Evolutionary conservation across 2,797 vertebrate species (phyloP).

Genomic region (Enteromius trimaculatus): DNA sequence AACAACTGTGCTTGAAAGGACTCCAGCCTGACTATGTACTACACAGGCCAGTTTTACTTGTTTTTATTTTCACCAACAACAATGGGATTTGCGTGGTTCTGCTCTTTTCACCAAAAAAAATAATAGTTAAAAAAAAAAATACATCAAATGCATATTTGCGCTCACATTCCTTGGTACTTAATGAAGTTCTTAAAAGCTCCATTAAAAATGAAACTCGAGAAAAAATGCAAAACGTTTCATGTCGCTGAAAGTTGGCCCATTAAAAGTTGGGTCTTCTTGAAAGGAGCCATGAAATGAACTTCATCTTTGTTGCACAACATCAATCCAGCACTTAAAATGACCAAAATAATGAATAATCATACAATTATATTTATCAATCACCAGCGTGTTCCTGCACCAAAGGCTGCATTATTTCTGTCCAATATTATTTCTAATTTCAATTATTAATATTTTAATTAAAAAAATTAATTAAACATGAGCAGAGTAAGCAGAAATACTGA

Average conservation of each 20-base stretch:
- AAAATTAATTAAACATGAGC: conserved; percentile 51
- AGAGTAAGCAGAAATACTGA: conserved; percentile 38
- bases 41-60: conserved; percentile 69
- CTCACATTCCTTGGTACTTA: conserved; percentile 70
- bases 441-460: conserved; percentile 58
- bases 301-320: conserved; percentile 43
- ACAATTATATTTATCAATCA: conserved; percentile 53
- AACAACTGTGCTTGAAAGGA: conserved; percentile 76
- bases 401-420: conserved; percentile 37
- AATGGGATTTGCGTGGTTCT: conserved; percentile 72
- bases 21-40: conserved; percentile 68
- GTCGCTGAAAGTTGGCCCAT: conserved; percentile 58
- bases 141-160: conserved; percentile 70
- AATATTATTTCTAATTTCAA: conserved; percentile 49
- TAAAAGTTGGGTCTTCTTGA: conserved; percentile 64
- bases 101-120: conserved; percentile 62
- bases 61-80: conserved; percentile 65
- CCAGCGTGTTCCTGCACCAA: conserved; percentile 37
- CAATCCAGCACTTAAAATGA: conserved; percentile 51
- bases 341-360: conserved; percentile 51
- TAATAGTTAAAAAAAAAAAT: conserved; percentile 18
- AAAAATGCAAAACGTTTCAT: conserved; percentile 60
- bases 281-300: conserved; percentile 39
- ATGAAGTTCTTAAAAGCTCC: conserved; percentile 72
- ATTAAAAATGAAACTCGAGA: conserved; percentile 68